Base-by-base conservation (phyloP, 2,797 vertebrate genomes). In the Hoplostethus mediterraneus region DNA sequence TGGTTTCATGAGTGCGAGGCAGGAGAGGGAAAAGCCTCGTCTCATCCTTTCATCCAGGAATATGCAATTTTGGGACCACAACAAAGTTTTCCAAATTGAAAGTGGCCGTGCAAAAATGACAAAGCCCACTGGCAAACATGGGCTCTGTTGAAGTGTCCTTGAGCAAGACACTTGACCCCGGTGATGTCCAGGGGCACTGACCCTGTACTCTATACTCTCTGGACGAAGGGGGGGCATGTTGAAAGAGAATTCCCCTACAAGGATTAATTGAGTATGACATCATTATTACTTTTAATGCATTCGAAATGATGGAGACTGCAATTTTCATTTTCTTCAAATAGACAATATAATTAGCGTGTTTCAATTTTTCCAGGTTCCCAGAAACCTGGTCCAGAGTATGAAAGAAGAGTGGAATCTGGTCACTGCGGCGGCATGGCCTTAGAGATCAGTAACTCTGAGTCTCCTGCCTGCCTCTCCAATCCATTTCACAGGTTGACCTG, bases 401-500 rank as follows among this genome's bases (percentile, higher is more conserved):
- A 51, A 42, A 49, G 11, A 52, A 2, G 54, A 36, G 33, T 55
- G 7, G 6, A 58, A 60, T 56, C 25, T 63, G 55, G 33, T 11
- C 4, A 51, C 21, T 13, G 40, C 21, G 51, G 38, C 36, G 42
- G 42, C 44, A 9, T 16, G 51, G 33, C 14, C 13, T 40, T 11
- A 12, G 17, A 38, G 7, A 48, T 9, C 3, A 11, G 0, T 28
- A 16, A n/a, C 42, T 51, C 68, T 49, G 5, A 49, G 73, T 31
- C 73, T 87, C 63, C 61, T 33, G 70, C 55, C 63, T 31, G 53
- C 55, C 47, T 70, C 82, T 38, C 25, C 73, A 62, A 74, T 67
- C 71, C 28, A 76, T 73, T 76, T 75, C 75, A 67, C 73, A 51
- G 68, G 63, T 70, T 64, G 71, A 82, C 82, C 78, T 53, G 53